Percentiles rank a stretch among this genome's conserved stretches.
These are phyloP conservation scores for Chroicocephalus ridibundus DNA, from an alignment of 2,113 vertebrate species.

Conservation along the genomic window DNA sequence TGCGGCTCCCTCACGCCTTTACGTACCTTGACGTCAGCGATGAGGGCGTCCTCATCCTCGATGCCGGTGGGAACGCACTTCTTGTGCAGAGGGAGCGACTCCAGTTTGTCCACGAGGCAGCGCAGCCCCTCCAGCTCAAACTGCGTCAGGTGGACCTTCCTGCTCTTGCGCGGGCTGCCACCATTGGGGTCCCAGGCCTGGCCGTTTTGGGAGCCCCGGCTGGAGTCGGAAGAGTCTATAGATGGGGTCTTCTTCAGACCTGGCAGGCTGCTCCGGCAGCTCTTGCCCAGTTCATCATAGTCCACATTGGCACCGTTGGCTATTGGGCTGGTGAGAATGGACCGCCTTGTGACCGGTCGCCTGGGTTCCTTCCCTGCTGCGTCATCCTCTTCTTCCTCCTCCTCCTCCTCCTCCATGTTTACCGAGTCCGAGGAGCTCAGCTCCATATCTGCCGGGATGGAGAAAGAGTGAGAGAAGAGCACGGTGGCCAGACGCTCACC, in stretches of 20 bases:
- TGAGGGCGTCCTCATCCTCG: conserved; percentile 84
- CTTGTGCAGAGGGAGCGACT: conserved; percentile 90
- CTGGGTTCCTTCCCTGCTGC: conserved; percentile 66
- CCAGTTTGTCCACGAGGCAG: conserved; percentile 91
- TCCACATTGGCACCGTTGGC: conserved; percentile 77
- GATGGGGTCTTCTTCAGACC: conserved; percentile 75
- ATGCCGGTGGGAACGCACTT: conserved; percentile 93
- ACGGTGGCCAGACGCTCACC: background rate
- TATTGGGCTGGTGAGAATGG: conserved; percentile 76
- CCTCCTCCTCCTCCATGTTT: conserved; percentile 69
- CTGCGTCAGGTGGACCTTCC: conserved; percentile 83
- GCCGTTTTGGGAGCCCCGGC: conserved; percentile 76
- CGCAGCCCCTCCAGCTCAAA: conserved; percentile 93
- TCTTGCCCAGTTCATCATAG: conserved; percentile 74
- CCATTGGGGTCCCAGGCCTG: conserved; percentile 72
- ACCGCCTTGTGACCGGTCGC: conserved; percentile 66
- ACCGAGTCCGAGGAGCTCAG: conserved; percentile 74
- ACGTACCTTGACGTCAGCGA: conserved; percentile 86
- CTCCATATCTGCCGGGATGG: conserved; percentile 72
- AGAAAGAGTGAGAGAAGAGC: background rate
- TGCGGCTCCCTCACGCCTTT: accelerated
- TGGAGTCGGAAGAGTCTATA: conserved; percentile 73
- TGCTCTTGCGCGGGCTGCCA: conserved; percentile 72
- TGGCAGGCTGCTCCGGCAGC: conserved; percentile 70
- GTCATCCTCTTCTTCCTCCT: conserved; percentile 65